These are phyloP conservation scores for Cybosia mesomella DNA, from an alignment of 2,888 invertebrate genomes.

Conservation along the genomic window DNA sequence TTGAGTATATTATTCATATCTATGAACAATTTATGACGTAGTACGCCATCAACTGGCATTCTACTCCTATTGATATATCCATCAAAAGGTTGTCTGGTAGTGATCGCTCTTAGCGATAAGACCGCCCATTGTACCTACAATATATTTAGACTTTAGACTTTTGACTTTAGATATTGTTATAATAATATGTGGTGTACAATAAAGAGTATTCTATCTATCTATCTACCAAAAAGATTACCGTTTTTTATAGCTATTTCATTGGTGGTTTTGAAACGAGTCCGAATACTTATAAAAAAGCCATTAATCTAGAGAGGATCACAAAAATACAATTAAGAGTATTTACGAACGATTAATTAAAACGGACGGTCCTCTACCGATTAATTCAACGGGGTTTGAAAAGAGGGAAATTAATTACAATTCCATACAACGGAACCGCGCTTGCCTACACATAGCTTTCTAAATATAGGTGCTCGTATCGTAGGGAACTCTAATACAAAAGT, in stretches of 20 bases:
- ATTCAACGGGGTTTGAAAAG: background rate
- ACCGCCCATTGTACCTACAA: too few relatives aligned
- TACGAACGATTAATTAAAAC: background rate
- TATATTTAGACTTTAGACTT: too few relatives aligned
- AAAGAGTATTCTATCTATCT: too few relatives aligned
- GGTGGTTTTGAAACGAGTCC: background rate
- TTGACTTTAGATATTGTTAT: too few relatives aligned
- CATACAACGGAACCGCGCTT: background rate
- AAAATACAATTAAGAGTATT: constrained; percentile 1
- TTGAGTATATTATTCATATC: too few relatives aligned
- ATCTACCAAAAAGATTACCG: background rate
- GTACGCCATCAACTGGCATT: too few relatives aligned
- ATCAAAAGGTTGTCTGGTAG: too few relatives aligned
- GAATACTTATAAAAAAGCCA: background rate
- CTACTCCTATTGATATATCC: too few relatives aligned
- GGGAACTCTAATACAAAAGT: background rate
- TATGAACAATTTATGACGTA: too few relatives aligned
- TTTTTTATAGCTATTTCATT: background rate
- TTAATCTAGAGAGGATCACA: constrained; percentile 1
- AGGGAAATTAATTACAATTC: constrained; percentile 4
- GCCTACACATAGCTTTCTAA: background rate
- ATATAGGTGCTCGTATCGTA: background rate
- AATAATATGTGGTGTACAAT: too few relatives aligned
- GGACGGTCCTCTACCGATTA: background rate
- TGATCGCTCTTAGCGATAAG: too few relatives aligned